phyloP scores from a whole-genome alignment of 2,888 invertebrate genomes.

The Acrocyrtus sp. region DNA sequence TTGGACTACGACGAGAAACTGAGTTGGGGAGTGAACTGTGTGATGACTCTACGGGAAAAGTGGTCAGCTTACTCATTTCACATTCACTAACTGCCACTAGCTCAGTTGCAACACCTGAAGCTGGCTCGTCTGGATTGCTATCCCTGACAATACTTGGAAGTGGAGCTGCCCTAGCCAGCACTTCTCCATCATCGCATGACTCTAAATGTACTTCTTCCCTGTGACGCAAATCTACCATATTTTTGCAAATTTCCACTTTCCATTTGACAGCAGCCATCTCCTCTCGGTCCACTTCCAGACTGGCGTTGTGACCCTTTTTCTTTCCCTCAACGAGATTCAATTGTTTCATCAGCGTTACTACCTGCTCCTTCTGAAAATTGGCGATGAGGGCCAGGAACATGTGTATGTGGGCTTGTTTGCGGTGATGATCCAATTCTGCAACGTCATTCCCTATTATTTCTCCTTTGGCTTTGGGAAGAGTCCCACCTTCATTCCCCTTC shows the following conservation, averaged over 20 bases:
- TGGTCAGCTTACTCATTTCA: constrained; percentile 14
- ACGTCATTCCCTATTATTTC: constrained; percentile 11
- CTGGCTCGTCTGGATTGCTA: too few species aligned
- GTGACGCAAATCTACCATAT: constrained; percentile 1
- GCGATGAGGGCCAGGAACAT: constrained; percentile 12
- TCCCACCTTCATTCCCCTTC: constrained; percentile 13
- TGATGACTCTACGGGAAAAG: constrained; percentile 9
- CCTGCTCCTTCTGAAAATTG: constrained; percentile 17
- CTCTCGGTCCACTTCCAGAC: too few species aligned
- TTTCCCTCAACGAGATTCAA: neutral
- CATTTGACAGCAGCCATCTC: neutral
- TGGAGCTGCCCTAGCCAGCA: too few species aligned
- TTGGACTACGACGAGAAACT: constrained; percentile 16
- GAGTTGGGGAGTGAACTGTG: neutral
- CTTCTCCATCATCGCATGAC: neutral
- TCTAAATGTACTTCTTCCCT: constrained; percentile 7
- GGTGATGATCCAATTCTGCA: constrained; percentile 28
- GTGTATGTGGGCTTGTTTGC: constrained; percentile 21
- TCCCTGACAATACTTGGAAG: too few species aligned
- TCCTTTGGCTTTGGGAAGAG: too few species aligned
- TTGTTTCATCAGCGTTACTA: constrained; percentile 27
- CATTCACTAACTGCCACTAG: constrained; percentile 20
- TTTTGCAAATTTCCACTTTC: constrained; percentile 23
- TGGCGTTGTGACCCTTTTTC: too few species aligned
- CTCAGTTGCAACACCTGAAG: constrained; percentile 37